Evolutionary conservation across 2,797 vertebrate species (phyloP).

Genomic region (Eurystomus glaucurus): DNA sequence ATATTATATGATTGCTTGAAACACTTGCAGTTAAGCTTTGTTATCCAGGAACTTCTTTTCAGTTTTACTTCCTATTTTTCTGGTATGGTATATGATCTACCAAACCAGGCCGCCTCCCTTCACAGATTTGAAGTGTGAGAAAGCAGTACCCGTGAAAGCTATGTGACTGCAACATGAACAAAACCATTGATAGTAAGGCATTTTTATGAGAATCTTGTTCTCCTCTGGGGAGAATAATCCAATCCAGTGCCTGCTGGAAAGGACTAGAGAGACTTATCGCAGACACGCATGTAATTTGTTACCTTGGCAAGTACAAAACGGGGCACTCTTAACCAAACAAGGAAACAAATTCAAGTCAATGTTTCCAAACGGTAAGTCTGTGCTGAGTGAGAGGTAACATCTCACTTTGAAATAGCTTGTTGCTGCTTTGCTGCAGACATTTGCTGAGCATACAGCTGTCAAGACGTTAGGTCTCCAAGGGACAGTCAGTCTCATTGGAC

Average conservation of each 20-base stretch:
- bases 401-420: background rate
- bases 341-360: background rate
- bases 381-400: background rate
- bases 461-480: background rate
- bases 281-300: background rate
- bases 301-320: background rate
- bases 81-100: background rate
- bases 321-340: background rate
- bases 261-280: background rate
- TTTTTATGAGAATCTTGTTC: background rate
- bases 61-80: conserved; percentile 6
- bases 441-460: background rate
- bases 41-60: background rate
- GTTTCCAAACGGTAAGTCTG: background rate
- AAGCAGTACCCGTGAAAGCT: background rate
- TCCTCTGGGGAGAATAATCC: background rate
- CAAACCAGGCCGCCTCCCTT: background rate
- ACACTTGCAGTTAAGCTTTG: background rate
- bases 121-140: background rate
- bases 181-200: background rate
- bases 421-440: background rate
- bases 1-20: background rate
- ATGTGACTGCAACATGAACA: background rate
- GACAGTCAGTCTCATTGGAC: background rate
- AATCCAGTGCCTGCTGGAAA: background rate